Evolutionary conservation across 2,113 vertebrate genomes (phyloP).

Genomic region (Pomatostomus ruficeps): DNA sequence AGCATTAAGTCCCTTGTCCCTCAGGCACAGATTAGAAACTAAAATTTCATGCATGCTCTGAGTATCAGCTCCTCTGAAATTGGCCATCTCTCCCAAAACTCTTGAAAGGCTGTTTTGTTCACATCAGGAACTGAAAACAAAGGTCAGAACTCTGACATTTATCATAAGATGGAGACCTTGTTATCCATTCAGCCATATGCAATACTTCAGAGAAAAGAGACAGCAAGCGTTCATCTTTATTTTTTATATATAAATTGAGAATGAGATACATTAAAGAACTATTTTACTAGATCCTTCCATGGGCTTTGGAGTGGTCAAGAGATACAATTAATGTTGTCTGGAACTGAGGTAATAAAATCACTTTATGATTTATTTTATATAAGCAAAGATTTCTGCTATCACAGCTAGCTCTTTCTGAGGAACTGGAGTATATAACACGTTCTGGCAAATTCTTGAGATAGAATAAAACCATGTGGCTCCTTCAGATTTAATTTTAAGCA

Average conservation of each 20-base stretch:
- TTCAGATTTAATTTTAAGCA: neutral
- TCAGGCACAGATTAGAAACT: neutral
- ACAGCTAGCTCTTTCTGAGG: neutral
- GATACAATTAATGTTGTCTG: neutral
- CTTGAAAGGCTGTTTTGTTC: slow-evolving; percentile 17
- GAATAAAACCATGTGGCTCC: neutral
- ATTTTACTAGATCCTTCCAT: neutral
- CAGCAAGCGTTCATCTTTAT: neutral
- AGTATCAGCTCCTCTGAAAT: neutral
- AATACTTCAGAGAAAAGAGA: neutral
- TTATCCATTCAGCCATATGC: neutral
- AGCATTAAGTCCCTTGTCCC: neutral
- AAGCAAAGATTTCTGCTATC: neutral
- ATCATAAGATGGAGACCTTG: neutral
- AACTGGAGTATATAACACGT: neutral
- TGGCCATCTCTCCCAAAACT: neutral
- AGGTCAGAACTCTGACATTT: slow-evolving; percentile 22
- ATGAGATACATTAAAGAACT: neutral
- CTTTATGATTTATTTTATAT: neutral
- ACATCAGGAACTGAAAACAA: neutral
- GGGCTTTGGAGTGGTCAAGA: neutral
- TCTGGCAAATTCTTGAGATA: neutral
- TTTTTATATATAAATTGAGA: slow-evolving; percentile 11
- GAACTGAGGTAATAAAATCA: neutral
- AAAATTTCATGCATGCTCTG: neutral